phyloP scores from a whole-genome alignment of 2,888 invertebrate species.

The Drosophila formosana region DNA sequence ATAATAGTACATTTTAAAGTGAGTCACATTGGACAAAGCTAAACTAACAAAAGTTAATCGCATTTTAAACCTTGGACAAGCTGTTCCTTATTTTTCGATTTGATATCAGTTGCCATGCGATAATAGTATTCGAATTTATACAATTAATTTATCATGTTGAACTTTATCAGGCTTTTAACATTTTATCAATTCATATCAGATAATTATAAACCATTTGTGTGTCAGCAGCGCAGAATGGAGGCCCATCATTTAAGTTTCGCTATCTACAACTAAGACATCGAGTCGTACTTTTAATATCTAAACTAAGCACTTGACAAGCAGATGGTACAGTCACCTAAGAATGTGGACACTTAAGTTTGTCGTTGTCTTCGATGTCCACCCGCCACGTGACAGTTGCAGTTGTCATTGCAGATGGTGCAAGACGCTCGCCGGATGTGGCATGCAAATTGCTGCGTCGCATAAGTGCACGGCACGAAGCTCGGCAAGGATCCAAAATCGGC shows the following conservation, averaged over 20 bases:
- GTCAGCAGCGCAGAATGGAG: conserved; percentile 19
- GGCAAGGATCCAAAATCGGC: conserved; percentile 48
- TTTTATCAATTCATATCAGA: conserved; percentile 49
- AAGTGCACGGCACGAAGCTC: conserved; percentile 58
- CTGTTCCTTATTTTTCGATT: not conserved
- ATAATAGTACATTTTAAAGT: not conserved
- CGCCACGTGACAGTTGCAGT: conserved; percentile 12
- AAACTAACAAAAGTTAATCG: not conserved
- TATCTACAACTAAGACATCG: conserved; percentile 31
- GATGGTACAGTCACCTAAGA: conserved; percentile 43
- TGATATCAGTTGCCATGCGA: conserved; percentile 30
- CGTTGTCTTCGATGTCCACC: not conserved
- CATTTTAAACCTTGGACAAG: conserved; percentile 5
- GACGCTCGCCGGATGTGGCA: conserved; percentile 42
- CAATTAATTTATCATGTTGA: conserved; percentile 38
- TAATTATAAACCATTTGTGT: conserved; percentile 39
- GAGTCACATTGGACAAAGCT: conserved; percentile 1
- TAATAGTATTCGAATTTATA: conserved; percentile 16
- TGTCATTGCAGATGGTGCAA: conserved; percentile 26
- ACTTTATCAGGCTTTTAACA: conserved; percentile 34
- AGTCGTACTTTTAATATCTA: conserved; percentile 29
- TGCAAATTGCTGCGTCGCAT: conserved; percentile 70
- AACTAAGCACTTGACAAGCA: conserved; percentile 23
- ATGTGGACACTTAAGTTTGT: not conserved
- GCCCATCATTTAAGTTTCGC: conserved; percentile 37